Evolutionary conservation across 1,140 invertebrate species (phyloP), one percentile per base, ranked within the genome.

Genomic region (Papilio polytes): DNA sequence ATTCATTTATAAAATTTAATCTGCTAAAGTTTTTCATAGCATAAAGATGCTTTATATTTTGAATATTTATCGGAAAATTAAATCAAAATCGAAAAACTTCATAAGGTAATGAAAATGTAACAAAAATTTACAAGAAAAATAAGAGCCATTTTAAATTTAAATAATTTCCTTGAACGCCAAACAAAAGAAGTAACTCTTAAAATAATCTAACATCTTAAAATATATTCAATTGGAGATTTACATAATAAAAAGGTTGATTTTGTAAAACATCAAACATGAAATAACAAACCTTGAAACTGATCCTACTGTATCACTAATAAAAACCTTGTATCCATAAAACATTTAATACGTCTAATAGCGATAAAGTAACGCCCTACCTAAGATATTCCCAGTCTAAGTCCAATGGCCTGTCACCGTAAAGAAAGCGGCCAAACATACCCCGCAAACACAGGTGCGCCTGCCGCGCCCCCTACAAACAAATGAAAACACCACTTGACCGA

Each of bases 381-480:
- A 73, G 48, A n/a, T 74, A 81, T 80, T 48, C 70, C 48, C 78
- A 63, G 56, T 77, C 74, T 31, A 82, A 78, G 81, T 44, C 20
- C 84, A 81, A 85, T 85, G 83, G 84, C 82, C 85, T 82, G 89
- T 87, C 85, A 83, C 85, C 85, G 88, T 94, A 94, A 94, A 94
- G 91, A 92, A 91, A 80, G 81, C 86, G 89, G 83, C 88, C 90
- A 93, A 93, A 91, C 91, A 91, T 77, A 44, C 81, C 48, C 72
- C 53, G 85, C 88, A 94, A 94, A 94, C 91, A 94, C 76, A 85
- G 91, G 92, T 80, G 92, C 85, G 90, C 78, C 89, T 80, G 70
- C 66, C 86, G 82, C 83, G 80, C 89, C 88, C 87, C 83, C 83
- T 63, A 51, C 85, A 85, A 85, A 84, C 86, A 87, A 84, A 82